Percentiles rank a stretch among this genome's conserved stretches.
Conservation (phyloP, 2,888 invertebrate species). For the Cerceris ruficornis region DNA sequence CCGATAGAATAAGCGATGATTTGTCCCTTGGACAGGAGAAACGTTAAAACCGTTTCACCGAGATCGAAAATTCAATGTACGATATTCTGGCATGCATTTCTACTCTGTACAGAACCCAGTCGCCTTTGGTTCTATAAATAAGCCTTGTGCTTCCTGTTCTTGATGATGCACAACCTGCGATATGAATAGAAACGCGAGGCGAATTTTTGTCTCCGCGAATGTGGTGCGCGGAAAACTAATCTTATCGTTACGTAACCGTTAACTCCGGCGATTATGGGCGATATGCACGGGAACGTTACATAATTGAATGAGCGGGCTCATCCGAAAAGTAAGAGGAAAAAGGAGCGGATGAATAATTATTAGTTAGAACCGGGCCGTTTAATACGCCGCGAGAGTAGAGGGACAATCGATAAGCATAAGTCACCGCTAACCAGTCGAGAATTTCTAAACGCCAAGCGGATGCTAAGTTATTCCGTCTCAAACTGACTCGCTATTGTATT, state of each 20-base stretch:
- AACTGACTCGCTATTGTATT: constrained; percentile 48
- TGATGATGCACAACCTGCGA: constrained; percentile 13
- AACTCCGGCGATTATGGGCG: not conserved
- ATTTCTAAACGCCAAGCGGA: constrained; percentile 48
- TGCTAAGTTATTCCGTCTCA: constrained; percentile 56
- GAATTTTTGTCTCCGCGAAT: not conserved
- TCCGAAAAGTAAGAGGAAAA: not conserved
- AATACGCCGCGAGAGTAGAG: constrained; percentile 33
- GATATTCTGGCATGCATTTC: not conserved
- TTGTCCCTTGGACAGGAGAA: no score
- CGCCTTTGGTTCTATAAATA: constrained; percentile 22
- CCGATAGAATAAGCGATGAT: no score
- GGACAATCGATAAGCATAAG: constrained; percentile 44
- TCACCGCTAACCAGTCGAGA: constrained; percentile 31
- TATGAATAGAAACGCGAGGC: constrained; percentile 11
- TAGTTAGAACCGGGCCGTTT: constrained; percentile 9
- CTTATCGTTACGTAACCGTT: constrained; percentile 11
- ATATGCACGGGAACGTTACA: not conserved
- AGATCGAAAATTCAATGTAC: not conserved
- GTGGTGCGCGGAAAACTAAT: not conserved
- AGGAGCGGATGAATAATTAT: not conserved
- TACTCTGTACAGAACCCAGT: not conserved
- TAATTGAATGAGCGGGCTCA: not conserved
- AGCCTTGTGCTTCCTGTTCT: not conserved
- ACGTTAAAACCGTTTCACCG: not conserved